Evolutionary conservation across 30 jellyfish, hydroid and myxozoan genomes (phyloP).

Genomic region (Chrysaora quinquecirrha): DNA sequence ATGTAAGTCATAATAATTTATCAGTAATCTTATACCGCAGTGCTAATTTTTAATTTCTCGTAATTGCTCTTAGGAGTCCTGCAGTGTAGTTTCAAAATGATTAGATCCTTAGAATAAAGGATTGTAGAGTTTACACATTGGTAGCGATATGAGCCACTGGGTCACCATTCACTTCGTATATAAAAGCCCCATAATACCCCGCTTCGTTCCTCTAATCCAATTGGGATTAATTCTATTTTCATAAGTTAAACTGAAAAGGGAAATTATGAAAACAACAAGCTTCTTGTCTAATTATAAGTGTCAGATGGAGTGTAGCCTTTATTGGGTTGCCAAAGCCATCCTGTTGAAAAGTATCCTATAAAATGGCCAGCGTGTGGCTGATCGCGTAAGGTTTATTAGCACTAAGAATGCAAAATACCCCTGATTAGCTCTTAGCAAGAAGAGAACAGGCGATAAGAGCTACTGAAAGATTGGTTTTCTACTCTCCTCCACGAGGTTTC

Average conservation of each 20-base stretch:
- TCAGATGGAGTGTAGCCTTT: constrained; percentile 16
- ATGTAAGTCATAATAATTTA: background rate
- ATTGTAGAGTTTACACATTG: background rate
- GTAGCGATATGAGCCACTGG: constrained; percentile 26
- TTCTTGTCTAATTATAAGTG: constrained; percentile 31
- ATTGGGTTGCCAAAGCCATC: background rate
- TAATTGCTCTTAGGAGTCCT: constrained; percentile 9
- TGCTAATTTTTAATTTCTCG: constrained; percentile 12
- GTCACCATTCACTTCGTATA: constrained; percentile 58
- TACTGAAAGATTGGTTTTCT: too few species aligned
- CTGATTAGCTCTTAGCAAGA: too few species aligned
- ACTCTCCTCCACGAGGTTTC: too few species aligned
- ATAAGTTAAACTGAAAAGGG: constrained; percentile 40
- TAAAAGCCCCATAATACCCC: constrained; percentile 31
- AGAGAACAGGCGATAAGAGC: too few species aligned
- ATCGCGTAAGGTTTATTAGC: too few species aligned
- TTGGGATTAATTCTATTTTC: constrained; percentile 56
- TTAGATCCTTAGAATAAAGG: constrained; percentile 35
- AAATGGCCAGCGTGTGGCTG: too few species aligned
- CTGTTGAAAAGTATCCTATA: background rate
- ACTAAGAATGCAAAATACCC: too few species aligned
- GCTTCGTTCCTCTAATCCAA: constrained; percentile 57
- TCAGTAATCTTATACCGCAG: background rate
- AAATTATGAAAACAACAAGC: constrained; percentile 43
- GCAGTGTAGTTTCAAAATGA: constrained; percentile 42